Conservation (phyloP, 1,140 invertebrate genomes). For the Bombus confusus region DNA sequence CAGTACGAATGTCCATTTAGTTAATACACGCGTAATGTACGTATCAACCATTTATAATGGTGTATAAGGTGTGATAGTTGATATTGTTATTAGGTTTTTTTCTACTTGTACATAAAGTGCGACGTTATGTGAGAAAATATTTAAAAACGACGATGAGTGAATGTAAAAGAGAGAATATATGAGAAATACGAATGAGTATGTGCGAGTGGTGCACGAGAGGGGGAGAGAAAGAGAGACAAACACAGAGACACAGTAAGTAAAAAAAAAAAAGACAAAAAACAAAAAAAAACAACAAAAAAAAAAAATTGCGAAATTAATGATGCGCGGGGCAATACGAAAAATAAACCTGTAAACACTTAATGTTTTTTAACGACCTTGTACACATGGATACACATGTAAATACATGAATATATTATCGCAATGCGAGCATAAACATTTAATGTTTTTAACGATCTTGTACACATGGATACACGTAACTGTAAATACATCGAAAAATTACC, state of each 20-base stretch:
- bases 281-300: not conserved
- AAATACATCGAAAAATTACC: conserved; percentile 80
- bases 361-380: conserved; percentile 80
- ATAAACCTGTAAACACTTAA: conserved; percentile 76
- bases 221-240: conserved; percentile 48
- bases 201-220: conserved; percentile 41
- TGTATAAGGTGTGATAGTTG: conserved; percentile 54
- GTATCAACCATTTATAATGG: conserved; percentile 53
- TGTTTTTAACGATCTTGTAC: conserved; percentile 82
- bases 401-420: conserved; percentile 78
- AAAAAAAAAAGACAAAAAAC: not conserved
- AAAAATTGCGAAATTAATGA: conserved; percentile 34
- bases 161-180: not conserved
- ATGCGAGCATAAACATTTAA: conserved; percentile 80
- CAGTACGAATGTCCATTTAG: conserved; percentile 22
- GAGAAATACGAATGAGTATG: not conserved
- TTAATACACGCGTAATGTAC: conserved; percentile 27
- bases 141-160: conserved; percentile 44
- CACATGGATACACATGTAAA: conserved; percentile 79
- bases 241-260: conserved; percentile 50
- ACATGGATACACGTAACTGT: conserved; percentile 80
- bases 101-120: conserved; percentile 75
- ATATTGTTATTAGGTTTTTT: conserved; percentile 68
- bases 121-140: conserved; percentile 66
- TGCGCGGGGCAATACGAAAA: conserved; percentile 58